These are phyloP conservation scores for Aphis craccivora DNA, from an alignment of 1,140 invertebrate species.

Conservation along the genomic window DNA sequence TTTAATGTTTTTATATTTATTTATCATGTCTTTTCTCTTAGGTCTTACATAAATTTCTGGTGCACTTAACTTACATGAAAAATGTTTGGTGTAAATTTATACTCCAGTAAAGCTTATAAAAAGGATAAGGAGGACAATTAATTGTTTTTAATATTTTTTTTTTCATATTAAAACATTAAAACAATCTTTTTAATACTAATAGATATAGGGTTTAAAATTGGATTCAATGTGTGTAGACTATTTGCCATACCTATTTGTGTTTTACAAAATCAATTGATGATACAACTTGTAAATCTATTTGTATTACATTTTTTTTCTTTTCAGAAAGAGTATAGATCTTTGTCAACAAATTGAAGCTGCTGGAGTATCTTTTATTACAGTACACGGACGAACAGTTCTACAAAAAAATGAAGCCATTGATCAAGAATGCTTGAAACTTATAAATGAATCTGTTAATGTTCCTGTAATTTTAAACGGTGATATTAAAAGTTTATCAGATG, in stretches of 20 bases:
- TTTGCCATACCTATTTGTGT: background rate
- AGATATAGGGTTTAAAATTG: no score
- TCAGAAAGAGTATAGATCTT: constrained; percentile 72
- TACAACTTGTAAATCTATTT: background rate
- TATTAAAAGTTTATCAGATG: constrained; percentile 77
- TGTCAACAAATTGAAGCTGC: constrained; percentile 83
- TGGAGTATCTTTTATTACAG: constrained; percentile 85
- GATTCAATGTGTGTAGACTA: background rate
- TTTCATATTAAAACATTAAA: no score
- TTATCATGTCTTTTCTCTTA: no score
- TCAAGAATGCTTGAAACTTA: constrained; percentile 73
- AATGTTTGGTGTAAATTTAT: no score
- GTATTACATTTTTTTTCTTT: background rate
- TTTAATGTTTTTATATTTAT: no score
- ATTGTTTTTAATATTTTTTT: no score
- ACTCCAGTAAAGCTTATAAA: no score
- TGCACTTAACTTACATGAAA: no score
- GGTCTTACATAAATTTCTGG: no score
- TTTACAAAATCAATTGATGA: background rate
- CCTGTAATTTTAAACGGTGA: constrained; percentile 94
- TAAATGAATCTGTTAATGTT: constrained; percentile 76
- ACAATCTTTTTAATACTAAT: no score
- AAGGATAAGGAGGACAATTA: no score
- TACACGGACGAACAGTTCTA: constrained; percentile 87
- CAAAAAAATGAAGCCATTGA: constrained; percentile 84